These are phyloP conservation scores for Zeugodacus cucurbitae DNA, from an alignment of 1,140 invertebrate genomes.

Conservation along the genomic window DNA sequence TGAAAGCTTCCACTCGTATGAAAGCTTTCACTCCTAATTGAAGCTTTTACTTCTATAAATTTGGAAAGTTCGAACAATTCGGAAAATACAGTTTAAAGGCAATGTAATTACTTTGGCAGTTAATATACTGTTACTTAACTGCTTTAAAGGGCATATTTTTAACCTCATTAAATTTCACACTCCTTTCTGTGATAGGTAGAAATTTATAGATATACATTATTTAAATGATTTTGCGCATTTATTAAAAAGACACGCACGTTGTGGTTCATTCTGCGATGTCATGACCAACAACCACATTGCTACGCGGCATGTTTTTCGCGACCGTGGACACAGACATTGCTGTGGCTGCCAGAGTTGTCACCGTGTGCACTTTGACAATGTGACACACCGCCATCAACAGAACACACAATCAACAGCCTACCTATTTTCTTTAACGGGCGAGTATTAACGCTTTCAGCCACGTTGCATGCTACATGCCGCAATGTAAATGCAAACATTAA, in stretches of 20 bases:
- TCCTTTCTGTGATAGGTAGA: too few species aligned
- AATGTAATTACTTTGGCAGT: too few species aligned
- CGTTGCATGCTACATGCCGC: not conserved
- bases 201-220: too few species aligned
- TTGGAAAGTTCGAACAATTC: too few species aligned
- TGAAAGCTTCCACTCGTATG: too few species aligned
- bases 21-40: too few species aligned
- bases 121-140: too few species aligned
- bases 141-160: too few species aligned
- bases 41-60: too few species aligned
- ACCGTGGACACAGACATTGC: not conserved
- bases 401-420: not conserved
- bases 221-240: too few species aligned
- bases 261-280: not conserved
- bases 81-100: too few species aligned
- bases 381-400: not conserved
- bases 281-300: constrained; percentile 5
- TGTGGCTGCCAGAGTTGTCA: not conserved
- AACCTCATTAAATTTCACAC: too few species aligned
- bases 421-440: not conserved
- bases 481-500: not conserved
- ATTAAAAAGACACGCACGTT: not conserved
- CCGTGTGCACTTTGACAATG: constrained; percentile 6
- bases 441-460: not conserved
- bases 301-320: not conserved